Base-by-base conservation (phyloP, 2,888 invertebrate genomes). In the Nasonia oneida region DNA sequence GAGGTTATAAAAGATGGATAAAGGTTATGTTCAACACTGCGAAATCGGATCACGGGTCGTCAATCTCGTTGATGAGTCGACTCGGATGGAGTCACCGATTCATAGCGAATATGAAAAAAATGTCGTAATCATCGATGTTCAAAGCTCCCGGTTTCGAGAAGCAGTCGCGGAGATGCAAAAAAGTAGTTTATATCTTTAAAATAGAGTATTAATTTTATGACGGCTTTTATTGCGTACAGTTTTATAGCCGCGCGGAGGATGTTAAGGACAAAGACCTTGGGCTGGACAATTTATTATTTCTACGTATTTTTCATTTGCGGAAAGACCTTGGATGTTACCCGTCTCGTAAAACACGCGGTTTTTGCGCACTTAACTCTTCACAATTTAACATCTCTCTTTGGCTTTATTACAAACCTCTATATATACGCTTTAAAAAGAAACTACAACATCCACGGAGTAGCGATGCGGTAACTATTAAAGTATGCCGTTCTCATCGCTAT, bases 261-360 rank as follows among this genome's bases (percentile, higher is more conserved):
- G 79, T 81, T 86, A 86, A 86, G 74, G 84, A 84, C 86, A 75
- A 79, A 84, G 84, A 86, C 86, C 86, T 86, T 84, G 86, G 79
- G 73, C 78, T 29, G 82, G 53, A 78, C 85, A 85, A 85, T 85
- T 85, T 85, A 85, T 85, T 82, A 85, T 85, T 85, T 85, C 85
- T 85, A 82, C 80, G 83, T 86, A 86, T 86, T 83, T 82, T 86
- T 86, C 83, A 83, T 86, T 86, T 86, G 83, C 83, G 86, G 81
- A 86, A 86, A 86, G 83, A 64, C 86, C 86, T 86, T 83, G 83
- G 70, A 64, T 82, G 42, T 42, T 57, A 79, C 53, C 15, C 64
- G 78, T 82, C 78, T 82, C 78, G 57, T 75, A 82, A 82, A 82
- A 74, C 78, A 42, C 78, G 42, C 61, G 70, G n/a, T 85, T 85